Conservation (phyloP, 2,113 vertebrate species). For the Rhombomys opimus region DNA sequence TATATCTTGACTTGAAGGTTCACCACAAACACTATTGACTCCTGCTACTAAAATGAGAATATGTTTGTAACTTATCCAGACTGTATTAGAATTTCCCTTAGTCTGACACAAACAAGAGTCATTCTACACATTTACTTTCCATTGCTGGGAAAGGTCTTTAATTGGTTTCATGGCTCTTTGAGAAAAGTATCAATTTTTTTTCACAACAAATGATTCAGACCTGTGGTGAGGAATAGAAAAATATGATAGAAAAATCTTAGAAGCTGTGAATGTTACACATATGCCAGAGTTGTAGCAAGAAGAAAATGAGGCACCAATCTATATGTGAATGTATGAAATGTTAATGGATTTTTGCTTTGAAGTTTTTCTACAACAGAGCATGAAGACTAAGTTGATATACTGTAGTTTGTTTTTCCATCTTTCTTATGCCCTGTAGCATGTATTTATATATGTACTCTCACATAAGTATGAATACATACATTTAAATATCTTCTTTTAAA, state of each 20-base stretch:
- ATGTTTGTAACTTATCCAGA: neutral
- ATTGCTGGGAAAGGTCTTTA: constrained; percentile 36
- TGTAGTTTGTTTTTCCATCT: neutral
- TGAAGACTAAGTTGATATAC: neutral
- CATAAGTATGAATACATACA: neutral
- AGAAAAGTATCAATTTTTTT: constrained; percentile 58
- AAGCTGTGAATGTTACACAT: neutral
- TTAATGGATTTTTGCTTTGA: neutral
- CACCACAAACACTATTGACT: neutral
- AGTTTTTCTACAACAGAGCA: constrained; percentile 17
- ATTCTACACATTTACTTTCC: constrained; percentile 49
- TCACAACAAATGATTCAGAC: constrained; percentile 1
- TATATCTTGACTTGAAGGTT: neutral
- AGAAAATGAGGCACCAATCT: neutral
- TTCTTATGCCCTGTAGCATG: neutral
- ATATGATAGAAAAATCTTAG: constrained; percentile 29
- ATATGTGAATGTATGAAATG: constrained; percentile 6
- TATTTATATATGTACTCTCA: neutral
- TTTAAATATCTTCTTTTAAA: constrained; percentile 15
- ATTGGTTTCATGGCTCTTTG: constrained; percentile 29
- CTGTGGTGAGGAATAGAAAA: neutral
- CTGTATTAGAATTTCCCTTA: constrained; percentile 46
- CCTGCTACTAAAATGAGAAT: constrained; percentile 50
- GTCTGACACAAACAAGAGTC: constrained; percentile 24
- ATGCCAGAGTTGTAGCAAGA: neutral